Evolutionary conservation across 1,140 invertebrate genomes (phyloP), one percentile per base, ranked within the genome.

Genomic region (Drosophila truncata): DNA sequence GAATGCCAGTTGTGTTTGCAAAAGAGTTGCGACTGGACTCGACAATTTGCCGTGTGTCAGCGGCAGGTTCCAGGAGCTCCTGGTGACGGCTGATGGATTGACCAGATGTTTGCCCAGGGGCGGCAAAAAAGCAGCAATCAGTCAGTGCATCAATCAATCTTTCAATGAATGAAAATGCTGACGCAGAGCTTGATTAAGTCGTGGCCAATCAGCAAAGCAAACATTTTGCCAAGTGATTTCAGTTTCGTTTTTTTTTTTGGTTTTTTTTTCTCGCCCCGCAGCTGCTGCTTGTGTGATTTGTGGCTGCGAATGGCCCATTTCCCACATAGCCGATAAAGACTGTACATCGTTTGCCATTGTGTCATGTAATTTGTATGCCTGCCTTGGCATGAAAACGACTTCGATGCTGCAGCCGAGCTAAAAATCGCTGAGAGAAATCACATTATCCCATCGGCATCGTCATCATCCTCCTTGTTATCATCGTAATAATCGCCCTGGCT

Each of bases 181-280:
- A 82, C 83, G 62, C 74, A 59, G 63, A 13, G 29, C 72, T 78
- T 77, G 63, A 77, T 77, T 77, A 77, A 73, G 73, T 58, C 73
- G 61, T 58, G 46, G 33, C 60, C 82, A 82, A 85, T 82, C 75
- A 85, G 69, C 58, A 71, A 35, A 62, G 65, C 81, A 83, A 83
- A 83, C 78, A 84, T 63, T 70, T 80, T 55, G 50, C 57, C 63
- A 75, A 79, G 42, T 49, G 71, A 79, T 71, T 60, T 54, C 55
- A 47, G 27, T 23, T 37, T 10, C 13, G 39, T 18, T 33, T 31
- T n/a, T 33, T n/a, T 46, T 18, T 46, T 10, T 4, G n/a, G n/a
- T 39, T n/a, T 54, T 20, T 49, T 33, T 18, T 18, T 13, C 39
- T 31, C 23, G 14, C 39, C 49, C 37, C 9, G 39, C n/a, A 18